Base-by-base conservation (phyloP, 2,888 invertebrate genomes). In the Cheilosia impressa region DNA sequence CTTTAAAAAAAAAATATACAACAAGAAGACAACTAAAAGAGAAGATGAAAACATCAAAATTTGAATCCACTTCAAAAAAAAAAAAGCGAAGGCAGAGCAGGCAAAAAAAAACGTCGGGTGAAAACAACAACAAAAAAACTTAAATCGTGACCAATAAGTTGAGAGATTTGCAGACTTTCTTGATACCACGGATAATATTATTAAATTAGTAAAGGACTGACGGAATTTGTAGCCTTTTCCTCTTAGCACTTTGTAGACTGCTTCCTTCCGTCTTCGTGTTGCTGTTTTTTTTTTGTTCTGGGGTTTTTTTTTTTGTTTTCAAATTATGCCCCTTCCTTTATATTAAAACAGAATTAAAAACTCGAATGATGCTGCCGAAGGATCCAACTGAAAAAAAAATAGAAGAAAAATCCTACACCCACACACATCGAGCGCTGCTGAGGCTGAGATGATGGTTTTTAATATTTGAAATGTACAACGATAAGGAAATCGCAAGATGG, bases 171-270 rank as follows among this genome's bases (percentile, higher is more conserved):
- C 60, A 65, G 79, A 52, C 65, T 72, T 73, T 72, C 27, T 58
- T 72, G 50, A 72, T 79, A 47, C 58, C 43, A 66, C 22, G 79
- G 65, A 80, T 60, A 58, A 73, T 80, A 68, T 78, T 71, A 78
- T 80, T 80, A 72, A 80, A 80, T 80, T 80, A 80, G 72, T 66
- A 66, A 80, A 73, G 60, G 72, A 73, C 79, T 72, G 45, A 34
- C 58, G 34, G 53, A 58, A 53, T 60, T 60, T 60, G 52, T 60
- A 60, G 45, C 43, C 31, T 24, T 60, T 65, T 41, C 47, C 47
- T 15, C 24, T 27, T 22, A 31, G n/a, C 34, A 47, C 53, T 31
- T 10, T 15, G 52, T 13, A n/a, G 17, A 63, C 53, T 43, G 22
- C 9, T 60, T 41, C 24, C 17, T n/a, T 6, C 34, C 53, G 38